A percentile compares a stretch with the other conserved stretches of the same genome.
Evolutionary conservation across 1,140 invertebrate genomes (phyloP).

Genomic region (Bathynomus jamesi): DNA sequence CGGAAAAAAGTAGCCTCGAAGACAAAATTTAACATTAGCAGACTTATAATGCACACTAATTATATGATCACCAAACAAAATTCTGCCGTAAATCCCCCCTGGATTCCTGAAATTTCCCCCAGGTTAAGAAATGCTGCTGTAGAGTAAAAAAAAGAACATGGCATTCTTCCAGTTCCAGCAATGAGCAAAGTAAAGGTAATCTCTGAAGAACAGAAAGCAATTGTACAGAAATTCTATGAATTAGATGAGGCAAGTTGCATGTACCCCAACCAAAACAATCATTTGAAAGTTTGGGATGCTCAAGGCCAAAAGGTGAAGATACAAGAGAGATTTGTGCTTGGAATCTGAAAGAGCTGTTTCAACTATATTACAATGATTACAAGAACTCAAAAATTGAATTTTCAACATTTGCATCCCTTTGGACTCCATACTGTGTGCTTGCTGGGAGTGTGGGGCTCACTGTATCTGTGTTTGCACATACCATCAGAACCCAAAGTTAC

Average conservation of each 20-base stretch:
- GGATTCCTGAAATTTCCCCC: too few relatives aligned
- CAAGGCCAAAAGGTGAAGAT: not conserved
- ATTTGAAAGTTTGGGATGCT: not conserved
- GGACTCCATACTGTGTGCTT: not conserved
- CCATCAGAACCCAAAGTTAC: not conserved
- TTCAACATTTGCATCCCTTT: constrained; percentile 1
- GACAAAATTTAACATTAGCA: too few relatives aligned
- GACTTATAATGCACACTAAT: too few relatives aligned
- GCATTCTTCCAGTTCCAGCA: not conserved
- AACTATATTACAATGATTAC: not conserved
- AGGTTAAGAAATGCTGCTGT: too few relatives aligned
- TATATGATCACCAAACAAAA: too few relatives aligned
- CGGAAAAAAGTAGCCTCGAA: too few relatives aligned
- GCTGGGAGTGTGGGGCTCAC: not conserved
- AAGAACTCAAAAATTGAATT: not conserved
- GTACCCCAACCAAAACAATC: not conserved
- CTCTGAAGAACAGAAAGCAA: not conserved
- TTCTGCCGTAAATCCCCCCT: too few relatives aligned
- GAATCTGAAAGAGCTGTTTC: not conserved
- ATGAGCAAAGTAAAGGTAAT: constrained; percentile 3
- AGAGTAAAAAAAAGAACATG: not conserved
- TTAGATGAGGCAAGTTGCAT: not conserved
- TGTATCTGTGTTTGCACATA: not conserved
- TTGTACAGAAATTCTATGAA: not conserved
- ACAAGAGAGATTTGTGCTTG: not conserved